phyloP scores from a whole-genome alignment of 2,113 vertebrate species.

The Microtus ochrogaster region DNA sequence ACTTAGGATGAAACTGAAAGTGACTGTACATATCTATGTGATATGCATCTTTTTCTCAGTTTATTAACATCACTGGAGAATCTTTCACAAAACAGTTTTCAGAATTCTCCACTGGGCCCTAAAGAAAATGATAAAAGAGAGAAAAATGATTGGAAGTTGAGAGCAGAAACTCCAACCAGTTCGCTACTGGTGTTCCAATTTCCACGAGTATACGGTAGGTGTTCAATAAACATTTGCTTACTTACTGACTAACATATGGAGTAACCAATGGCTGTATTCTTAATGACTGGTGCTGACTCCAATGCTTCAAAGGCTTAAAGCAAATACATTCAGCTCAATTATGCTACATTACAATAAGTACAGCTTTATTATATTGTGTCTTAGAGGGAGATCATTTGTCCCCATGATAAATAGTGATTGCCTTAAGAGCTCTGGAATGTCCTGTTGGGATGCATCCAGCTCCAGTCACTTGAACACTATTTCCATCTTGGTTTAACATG shows the following conservation, averaged over 20 bases:
- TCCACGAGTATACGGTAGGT: background rate
- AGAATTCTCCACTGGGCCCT: conserved; percentile 4
- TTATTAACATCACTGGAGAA: background rate
- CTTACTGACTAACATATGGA: conserved; percentile 13
- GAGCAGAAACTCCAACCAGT: background rate
- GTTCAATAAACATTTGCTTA: conserved; percentile 64
- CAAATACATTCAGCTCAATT: conserved; percentile 46
- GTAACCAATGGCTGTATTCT: conserved; percentile 34
- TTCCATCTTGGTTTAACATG: conserved; percentile 44
- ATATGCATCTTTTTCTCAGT: background rate
- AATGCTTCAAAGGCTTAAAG: conserved; percentile 23
- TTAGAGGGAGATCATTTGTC: conserved; percentile 66
- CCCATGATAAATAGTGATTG: conserved; percentile 50
- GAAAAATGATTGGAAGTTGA: background rate
- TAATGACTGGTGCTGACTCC: conserved; percentile 26
- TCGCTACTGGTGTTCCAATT: background rate
- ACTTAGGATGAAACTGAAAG: background rate
- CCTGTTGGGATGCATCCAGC: conserved; percentile 17
- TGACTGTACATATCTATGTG: background rate
- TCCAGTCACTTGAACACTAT: conserved; percentile 15
- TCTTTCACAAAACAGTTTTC: conserved; percentile 8
- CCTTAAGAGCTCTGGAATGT: conserved; percentile 57
- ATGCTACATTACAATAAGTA: conserved; percentile 49
- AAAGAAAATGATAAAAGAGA: background rate
- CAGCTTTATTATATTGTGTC: conserved; percentile 33